Evolutionary conservation across 2,113 vertebrate species (phyloP), one percentile per base, ranked within the genome.

Genomic region (Caranx ignobilis): DNA sequence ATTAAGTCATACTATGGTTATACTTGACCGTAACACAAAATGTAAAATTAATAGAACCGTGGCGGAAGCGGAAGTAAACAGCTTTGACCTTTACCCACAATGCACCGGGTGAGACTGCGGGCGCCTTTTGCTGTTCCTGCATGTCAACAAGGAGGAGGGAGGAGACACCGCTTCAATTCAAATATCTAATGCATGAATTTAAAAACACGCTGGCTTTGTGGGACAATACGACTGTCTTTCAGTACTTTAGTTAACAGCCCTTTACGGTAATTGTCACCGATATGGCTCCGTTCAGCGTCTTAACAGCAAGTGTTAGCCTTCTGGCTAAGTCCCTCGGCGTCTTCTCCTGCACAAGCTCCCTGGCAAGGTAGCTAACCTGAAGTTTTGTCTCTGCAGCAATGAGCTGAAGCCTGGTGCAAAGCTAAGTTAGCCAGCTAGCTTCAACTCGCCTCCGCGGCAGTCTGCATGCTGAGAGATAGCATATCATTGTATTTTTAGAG

Each of bases 251-350:
- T 41, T 59, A n/a, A 19, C 67, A 11, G 8, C 2, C 3, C 41
- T 9, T 6, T 7, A 6, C 12, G 12, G 11, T 0, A 2, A 26
- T 47, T 34, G 0, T 21, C 11, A 13, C 5, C 47, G 63, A 12
- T 39, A 95, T 95, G 94, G 91, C 92, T 72, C 94, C 93, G 16
- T 91, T 84, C 31, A 82, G 65, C 10, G 66, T 94, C 0, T 21
- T 94, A 86, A 48, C 91, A 47, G 83, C 89, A 7, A 57, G 92
- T 2, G 89, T 75, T 64, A 87, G 85, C 86, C 52, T 91, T 61
- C 12, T 93, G 68, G 80, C 81, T 10, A 94, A 88, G 82, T 91
- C 93, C 61, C 84, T 89, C 80, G 73, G 68, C 19, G 31, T 88
- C 31, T 75, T 92, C 62, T 91, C 90, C 57, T 72, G 63, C 81